A percentile compares a stretch with the other conserved stretches of the same genome.
Evolutionary conservation across 2,888 invertebrate genomes (phyloP).

Genomic region (Machimus atricapillus): DNA sequence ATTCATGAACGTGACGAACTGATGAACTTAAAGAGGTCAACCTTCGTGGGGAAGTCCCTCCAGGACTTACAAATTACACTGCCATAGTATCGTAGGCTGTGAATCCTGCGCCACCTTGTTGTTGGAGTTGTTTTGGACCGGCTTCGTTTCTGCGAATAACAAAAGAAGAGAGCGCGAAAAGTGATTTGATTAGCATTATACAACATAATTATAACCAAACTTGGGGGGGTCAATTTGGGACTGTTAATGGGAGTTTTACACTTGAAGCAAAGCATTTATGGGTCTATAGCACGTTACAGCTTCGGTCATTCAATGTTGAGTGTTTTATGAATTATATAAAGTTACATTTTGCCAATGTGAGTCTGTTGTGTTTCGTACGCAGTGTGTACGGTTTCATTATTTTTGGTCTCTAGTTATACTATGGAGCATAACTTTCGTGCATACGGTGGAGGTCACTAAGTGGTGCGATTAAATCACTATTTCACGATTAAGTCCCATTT

Average conservation of each 20-base stretch:
- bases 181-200: not conserved
- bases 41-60: not conserved
- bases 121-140: constrained; percentile 78
- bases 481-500: not conserved
- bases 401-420: not conserved
- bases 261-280: constrained; percentile 31
- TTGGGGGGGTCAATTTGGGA: not conserved
- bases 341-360: not conserved
- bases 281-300: constrained; percentile 10
- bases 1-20: not conserved
- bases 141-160: constrained; percentile 83
- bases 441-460: not conserved
- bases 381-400: not conserved
- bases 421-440: not conserved
- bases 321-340: not conserved
- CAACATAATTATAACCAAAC: not conserved
- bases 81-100: constrained; percentile 99
- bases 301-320: constrained; percentile 1
- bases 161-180: not conserved
- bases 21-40: not conserved
- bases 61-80: constrained; percentile 86
- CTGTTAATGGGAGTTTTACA: not conserved
- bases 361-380: not conserved
- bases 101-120: constrained; percentile 80
- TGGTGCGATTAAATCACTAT: not conserved